Evolutionary conservation across 35 echinoderm and acorn worm genomes (phyloP).

Genomic region (Ptychodera flava): DNA sequence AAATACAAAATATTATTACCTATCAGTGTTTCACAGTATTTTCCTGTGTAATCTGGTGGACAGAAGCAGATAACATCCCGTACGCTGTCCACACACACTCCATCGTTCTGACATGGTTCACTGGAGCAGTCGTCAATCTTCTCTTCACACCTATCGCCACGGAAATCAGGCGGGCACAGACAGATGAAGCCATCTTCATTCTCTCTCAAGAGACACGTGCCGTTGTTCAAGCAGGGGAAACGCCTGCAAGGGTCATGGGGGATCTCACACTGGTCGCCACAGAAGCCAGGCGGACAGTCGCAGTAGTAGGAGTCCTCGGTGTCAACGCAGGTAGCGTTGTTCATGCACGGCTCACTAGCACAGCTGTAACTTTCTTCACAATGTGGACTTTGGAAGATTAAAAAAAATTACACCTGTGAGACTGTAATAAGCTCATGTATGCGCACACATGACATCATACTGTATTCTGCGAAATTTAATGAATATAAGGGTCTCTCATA

Average conservation of each 20-base stretch:
- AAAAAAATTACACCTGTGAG: too few relatives aligned
- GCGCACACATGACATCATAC: too few relatives aligned
- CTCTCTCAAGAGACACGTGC: not conserved
- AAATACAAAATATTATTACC: not conserved
- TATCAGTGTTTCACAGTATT: not conserved
- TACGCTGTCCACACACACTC: not conserved
- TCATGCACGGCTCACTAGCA: conserved; percentile 16
- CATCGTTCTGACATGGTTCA: conserved; percentile 49
- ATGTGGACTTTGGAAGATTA: not conserved
- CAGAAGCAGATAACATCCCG: not conserved
- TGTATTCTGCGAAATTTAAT: too few relatives aligned
- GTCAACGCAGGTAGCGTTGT: conserved; percentile 37
- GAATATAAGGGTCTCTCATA: too few relatives aligned
- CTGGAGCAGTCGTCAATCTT: conserved; percentile 40
- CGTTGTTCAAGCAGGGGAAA: conserved; percentile 40
- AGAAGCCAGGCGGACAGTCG: conserved; percentile 28
- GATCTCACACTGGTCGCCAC: conserved; percentile 34
- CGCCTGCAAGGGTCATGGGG: conserved; percentile 35
- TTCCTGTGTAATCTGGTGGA: not conserved
- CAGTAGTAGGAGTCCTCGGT: conserved; percentile 34
- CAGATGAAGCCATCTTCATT: not conserved
- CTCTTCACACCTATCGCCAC: conserved; percentile 39
- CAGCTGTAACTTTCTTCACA: conserved; percentile 49
- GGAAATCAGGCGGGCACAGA: conserved; percentile 64
- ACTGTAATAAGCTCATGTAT: too few relatives aligned